A percentile compares a stretch with the other conserved stretches of the same genome.
Conservation (phyloP, 2,888 invertebrate genomes). For the Gymnoscelis rufifasciata region DNA sequence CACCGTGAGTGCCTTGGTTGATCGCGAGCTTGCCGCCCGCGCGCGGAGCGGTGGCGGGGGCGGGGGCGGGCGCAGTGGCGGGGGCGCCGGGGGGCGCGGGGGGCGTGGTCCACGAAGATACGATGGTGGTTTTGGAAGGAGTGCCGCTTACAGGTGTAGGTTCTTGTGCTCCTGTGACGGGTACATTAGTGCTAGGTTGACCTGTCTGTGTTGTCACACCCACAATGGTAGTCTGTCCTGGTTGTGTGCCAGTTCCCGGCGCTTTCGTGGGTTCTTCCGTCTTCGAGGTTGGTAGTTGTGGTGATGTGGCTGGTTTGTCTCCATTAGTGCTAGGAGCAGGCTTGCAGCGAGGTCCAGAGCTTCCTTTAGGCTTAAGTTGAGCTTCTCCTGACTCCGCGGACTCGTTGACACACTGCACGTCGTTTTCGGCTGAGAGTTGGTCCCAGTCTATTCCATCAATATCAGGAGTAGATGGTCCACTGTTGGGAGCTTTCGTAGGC, state of each 20-base stretch:
- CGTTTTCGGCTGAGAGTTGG: not conserved
- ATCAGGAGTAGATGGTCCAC: not conserved
- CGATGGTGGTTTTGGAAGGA: too few relatives aligned
- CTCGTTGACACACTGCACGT: not conserved
- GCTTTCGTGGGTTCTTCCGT: too few relatives aligned
- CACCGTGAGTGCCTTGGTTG: slow-evolving; percentile 1
- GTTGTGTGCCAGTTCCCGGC: not conserved
- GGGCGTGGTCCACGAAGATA: too few relatives aligned
- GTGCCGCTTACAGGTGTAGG: too few relatives aligned
- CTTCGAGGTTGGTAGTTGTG: too few relatives aligned
- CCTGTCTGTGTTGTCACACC: not conserved
- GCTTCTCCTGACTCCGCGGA: not conserved
- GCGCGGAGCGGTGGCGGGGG: not conserved
- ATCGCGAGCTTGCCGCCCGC: not conserved
- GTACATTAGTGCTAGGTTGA: too few relatives aligned
- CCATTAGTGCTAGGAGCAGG: too few relatives aligned
- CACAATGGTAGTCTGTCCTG: not conserved
- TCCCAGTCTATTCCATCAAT: not conserved
- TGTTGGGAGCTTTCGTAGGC: too few relatives aligned
- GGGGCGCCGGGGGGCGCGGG: not conserved
- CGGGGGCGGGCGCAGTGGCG: not conserved
- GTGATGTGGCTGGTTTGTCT: too few relatives aligned
- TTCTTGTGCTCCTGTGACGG: not conserved
- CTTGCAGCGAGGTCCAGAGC: too few relatives aligned
- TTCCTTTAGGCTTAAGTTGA: too few relatives aligned